Conservation (phyloP, 1,140 invertebrate genomes). For the Caerostris darwini region DNA sequence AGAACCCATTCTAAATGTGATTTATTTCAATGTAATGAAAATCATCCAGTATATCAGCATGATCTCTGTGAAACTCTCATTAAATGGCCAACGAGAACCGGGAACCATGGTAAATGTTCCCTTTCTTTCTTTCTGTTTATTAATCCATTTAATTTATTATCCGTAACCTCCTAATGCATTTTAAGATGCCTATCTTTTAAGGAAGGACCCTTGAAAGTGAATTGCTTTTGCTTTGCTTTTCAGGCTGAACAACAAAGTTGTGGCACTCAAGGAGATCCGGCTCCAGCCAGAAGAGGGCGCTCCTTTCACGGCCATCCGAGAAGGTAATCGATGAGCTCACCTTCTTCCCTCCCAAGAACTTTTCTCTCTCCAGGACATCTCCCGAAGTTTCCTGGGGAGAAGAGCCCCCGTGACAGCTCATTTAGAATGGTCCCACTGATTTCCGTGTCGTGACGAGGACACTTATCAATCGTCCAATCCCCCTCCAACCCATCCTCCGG, state of each 20-base stretch:
- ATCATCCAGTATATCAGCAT: too few species aligned
- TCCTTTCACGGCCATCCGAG: conserved; percentile 88
- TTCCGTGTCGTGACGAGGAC: conserved; percentile 27
- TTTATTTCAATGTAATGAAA: too few species aligned
- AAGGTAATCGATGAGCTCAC: conserved; percentile 82
- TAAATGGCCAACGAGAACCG: too few species aligned
- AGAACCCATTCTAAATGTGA: too few species aligned
- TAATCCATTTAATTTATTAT: too few species aligned
- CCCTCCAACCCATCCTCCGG: too few species aligned
- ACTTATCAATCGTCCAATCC: not conserved
- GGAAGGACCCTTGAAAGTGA: too few species aligned
- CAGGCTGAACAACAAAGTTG: conserved; percentile 86
- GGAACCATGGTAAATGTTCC: too few species aligned
- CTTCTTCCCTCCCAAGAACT: not conserved
- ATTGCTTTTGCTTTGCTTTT: conserved; percentile 1
- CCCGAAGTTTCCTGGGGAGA: conserved; percentile 8
- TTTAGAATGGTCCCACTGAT: conserved; percentile 38
- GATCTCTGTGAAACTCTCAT: too few species aligned
- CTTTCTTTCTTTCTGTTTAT: too few species aligned
- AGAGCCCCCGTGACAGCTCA: conserved; percentile 52
- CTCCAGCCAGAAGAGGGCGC: conserved; percentile 89
- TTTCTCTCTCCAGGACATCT: conserved; percentile 5
- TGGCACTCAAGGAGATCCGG: conserved; percentile 88
- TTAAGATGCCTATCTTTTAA: too few species aligned
- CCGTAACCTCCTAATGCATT: too few species aligned